These are phyloP conservation scores for Micromys minutus DNA, from an alignment of 2,113 vertebrate genomes.

Conservation along the genomic window DNA sequence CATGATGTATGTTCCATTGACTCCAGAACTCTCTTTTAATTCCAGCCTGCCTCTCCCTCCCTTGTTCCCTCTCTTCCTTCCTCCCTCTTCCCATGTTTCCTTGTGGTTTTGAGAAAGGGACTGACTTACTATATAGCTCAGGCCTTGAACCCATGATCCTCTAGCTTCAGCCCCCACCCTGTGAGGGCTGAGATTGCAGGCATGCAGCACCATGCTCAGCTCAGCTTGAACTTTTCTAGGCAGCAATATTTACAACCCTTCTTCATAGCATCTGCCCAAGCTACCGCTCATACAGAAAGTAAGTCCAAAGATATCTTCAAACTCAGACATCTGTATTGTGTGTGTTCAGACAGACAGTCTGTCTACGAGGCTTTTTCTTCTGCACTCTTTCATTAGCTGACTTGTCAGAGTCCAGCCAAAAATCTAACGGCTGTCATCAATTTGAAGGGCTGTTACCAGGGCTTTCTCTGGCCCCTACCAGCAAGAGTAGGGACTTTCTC, in stretches of 20 bases:
- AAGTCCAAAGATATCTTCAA: slow-evolving; percentile 80
- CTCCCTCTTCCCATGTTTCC: too few relatives aligned
- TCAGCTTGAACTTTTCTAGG: background rate
- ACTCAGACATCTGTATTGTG: slow-evolving; percentile 54
- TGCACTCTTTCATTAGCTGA: background rate
- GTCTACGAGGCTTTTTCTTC: slow-evolving; percentile 79
- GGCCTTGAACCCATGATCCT: background rate
- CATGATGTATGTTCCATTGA: too few relatives aligned
- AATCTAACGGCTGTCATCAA: slow-evolving; percentile 76
- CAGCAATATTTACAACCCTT: slow-evolving; percentile 45
- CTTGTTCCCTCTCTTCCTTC: rapidly evolving
- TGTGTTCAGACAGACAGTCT: slow-evolving; percentile 77
- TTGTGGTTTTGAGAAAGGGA: background rate
- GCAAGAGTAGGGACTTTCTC: slow-evolving; percentile 25
- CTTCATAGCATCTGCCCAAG: slow-evolving; percentile 81
- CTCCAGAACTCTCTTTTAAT: background rate
- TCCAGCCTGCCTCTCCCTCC: background rate
- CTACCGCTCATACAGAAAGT: slow-evolving; percentile 78
- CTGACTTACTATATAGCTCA: background rate
- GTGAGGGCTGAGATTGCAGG: background rate
- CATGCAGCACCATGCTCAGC: background rate
- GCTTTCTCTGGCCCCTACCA: slow-evolving; percentile 74
- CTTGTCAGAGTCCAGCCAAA: slow-evolving; percentile 62
- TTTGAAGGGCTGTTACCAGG: background rate
- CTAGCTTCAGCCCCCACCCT: background rate